Percentiles rank a stretch among this genome's conserved stretches.
Evolutionary conservation across 1,140 invertebrate species (phyloP).

Genomic region (Saccostrea echinata): DNA sequence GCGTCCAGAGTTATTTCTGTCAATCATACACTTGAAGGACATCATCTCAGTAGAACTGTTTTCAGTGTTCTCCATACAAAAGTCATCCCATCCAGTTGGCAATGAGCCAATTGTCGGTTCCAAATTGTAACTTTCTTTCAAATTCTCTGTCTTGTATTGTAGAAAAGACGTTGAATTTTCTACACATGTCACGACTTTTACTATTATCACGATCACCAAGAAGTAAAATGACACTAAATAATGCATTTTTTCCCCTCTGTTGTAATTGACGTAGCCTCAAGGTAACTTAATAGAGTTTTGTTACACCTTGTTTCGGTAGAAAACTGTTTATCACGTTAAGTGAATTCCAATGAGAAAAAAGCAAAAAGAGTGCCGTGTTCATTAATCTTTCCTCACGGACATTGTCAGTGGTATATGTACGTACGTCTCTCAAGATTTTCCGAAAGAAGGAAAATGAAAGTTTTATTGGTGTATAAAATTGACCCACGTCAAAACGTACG

Average conservation of each 20-base stretch:
- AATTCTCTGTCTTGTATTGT: not conserved
- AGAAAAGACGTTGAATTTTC: not conserved
- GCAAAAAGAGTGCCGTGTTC: not conserved
- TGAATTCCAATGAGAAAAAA: slow-evolving; percentile 7
- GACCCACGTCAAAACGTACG: not conserved
- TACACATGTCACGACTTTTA: too few species aligned
- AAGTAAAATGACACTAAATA: not conserved
- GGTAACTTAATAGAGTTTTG: not conserved
- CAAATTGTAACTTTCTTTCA: not conserved
- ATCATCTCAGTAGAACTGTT: not conserved
- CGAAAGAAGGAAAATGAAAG: slow-evolving; percentile 10
- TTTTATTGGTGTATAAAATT: slow-evolving; percentile 1
- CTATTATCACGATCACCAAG: not conserved
- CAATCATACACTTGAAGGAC: slow-evolving; percentile 42
- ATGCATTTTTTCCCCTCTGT: not conserved
- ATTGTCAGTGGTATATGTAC: not conserved
- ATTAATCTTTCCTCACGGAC: not conserved
- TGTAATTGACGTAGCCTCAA: not conserved
- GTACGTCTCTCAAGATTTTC: not conserved
- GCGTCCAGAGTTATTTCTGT: slow-evolving; percentile 46
- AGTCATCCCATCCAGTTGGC: not conserved
- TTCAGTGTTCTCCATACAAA: not conserved
- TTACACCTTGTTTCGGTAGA: not conserved
- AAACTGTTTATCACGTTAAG: not conserved
- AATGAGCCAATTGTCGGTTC: not conserved